phyloP scores from a whole-genome alignment of 2,113 vertebrate genomes.

The Glareola pratincola region DNA sequence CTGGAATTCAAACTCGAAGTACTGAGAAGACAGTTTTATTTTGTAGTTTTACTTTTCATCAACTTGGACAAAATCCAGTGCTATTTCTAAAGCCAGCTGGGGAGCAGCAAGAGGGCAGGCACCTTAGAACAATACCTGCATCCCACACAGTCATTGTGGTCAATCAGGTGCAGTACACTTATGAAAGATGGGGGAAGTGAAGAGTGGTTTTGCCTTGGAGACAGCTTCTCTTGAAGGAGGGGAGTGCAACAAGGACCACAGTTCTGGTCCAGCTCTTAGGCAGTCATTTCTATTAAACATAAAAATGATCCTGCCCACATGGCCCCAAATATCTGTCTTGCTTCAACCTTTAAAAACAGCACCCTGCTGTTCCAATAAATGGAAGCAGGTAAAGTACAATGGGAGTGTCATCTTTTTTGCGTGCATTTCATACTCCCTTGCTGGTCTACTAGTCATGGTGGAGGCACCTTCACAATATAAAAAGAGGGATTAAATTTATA shows the following conservation, averaged over 20 bases:
- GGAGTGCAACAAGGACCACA: neutral
- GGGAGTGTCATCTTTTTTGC: neutral
- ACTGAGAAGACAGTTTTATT: neutral
- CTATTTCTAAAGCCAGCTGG: neutral
- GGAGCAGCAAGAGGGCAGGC: neutral
- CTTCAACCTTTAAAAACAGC: neutral
- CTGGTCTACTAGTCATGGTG: neutral
- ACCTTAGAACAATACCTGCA: neutral
- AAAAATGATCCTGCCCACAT: neutral
- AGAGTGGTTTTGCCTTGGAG: neutral
- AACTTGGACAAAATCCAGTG: neutral
- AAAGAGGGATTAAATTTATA: neutral
- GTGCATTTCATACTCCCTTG: neutral
- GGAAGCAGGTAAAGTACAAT: neutral
- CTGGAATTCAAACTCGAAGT: neutral
- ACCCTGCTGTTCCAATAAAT: neutral
- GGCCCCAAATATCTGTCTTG: neutral
- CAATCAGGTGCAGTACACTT: neutral
- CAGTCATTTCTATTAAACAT: neutral
- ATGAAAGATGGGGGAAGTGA: neutral
- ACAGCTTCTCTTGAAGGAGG: neutral
- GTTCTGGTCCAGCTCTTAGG: neutral
- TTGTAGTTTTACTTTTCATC: neutral
- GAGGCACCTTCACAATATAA: neutral
- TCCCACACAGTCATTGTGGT: neutral